Base-by-base conservation (phyloP, 2,113 vertebrate species). In the Ochotona curzoniae region DNA sequence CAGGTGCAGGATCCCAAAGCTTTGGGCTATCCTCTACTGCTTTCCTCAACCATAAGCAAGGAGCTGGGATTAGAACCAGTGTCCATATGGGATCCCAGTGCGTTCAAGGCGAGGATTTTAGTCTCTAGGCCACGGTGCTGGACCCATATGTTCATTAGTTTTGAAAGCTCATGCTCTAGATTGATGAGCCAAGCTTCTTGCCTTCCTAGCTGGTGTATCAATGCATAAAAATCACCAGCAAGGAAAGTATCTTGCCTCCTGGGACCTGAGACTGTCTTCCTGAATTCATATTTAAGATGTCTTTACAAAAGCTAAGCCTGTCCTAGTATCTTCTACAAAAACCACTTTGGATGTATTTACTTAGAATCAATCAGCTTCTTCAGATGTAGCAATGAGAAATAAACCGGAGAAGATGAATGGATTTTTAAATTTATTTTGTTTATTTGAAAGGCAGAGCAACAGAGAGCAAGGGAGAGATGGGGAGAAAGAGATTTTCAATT, bases 301-400 rank as follows among this genome's bases (percentile, higher is more conserved):
- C 85, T 85, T 82, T 89, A 76, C 30, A 75, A 89, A 86, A 92
- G 30, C 54, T 32, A 47, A 89, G 47, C 30, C 9, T 76, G 60
- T 38, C 70, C 61, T 93, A 89, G 80, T 89, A 91, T 87, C 79
- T 87, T 80, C 44, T 26, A 94, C 54, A 21, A 38, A 93, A 90
- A 75, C 26, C 61, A 71, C 63, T 79, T 71, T 20, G 75, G 83
- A 61, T 87, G 18, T 61, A 61, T 70, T 93, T 75, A 12, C 17
- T 76, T 80, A 66, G 47, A 78, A 83, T 60, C 63, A 90, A 64
- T 10, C 49, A 89, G 57, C n/a, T 61, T 86, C 47, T 64, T 75
- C 35, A 1, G 1, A 86, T 47, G 61, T 9, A 66, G 54, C 35
- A 82, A 78, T 49, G 64, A 51, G 79, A 91, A 85, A 20, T 86